These are phyloP conservation scores for Callopanchax toddi DNA, from an alignment of 2,113 vertebrate genomes.

Conservation along the genomic window DNA sequence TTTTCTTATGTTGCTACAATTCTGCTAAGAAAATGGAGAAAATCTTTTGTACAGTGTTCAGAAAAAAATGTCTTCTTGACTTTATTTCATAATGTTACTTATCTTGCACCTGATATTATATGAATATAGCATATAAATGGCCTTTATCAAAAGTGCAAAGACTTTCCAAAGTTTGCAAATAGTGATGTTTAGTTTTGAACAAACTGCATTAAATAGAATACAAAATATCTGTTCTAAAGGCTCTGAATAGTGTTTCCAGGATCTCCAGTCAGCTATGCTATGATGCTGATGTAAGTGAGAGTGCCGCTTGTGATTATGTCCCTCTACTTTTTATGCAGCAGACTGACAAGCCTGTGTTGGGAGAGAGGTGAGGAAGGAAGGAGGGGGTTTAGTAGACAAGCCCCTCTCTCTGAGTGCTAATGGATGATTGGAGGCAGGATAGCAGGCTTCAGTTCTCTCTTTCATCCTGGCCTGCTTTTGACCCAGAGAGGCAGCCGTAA, in stretches of 20 bases:
- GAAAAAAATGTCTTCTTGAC: slow-evolving; percentile 34
- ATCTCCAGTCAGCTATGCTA: no score
- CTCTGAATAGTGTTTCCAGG: slow-evolving; percentile 61
- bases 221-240: slow-evolving; percentile 55
- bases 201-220: slow-evolving; percentile 74
- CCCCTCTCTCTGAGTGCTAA: slow-evolving; percentile 87
- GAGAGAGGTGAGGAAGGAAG: slow-evolving; percentile 38
- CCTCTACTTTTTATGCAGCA: slow-evolving; percentile 69
- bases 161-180: slow-evolving; percentile 49
- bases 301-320: slow-evolving; percentile 60
- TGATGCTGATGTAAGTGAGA: slow-evolving; percentile 49
- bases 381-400: slow-evolving; percentile 71
- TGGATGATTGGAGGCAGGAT: slow-evolving; percentile 93
- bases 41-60: slow-evolving; percentile 10
- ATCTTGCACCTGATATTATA: no score
- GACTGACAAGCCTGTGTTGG: slow-evolving; percentile 80
- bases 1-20: no score
- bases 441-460: slow-evolving; percentile 93
- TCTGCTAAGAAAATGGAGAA: neutral
- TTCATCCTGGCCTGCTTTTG: slow-evolving; percentile 96
- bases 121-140: slow-evolving; percentile 64
- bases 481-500: slow-evolving; percentile 92
- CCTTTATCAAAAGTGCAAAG: slow-evolving; percentile 73
- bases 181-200: slow-evolving; percentile 64
- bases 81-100: no score